Percentiles rank a stretch among this genome's conserved stretches.
Evolutionary conservation across 2,113 vertebrate species (phyloP).

Genomic region (Nyctereutes procyonoides): DNA sequence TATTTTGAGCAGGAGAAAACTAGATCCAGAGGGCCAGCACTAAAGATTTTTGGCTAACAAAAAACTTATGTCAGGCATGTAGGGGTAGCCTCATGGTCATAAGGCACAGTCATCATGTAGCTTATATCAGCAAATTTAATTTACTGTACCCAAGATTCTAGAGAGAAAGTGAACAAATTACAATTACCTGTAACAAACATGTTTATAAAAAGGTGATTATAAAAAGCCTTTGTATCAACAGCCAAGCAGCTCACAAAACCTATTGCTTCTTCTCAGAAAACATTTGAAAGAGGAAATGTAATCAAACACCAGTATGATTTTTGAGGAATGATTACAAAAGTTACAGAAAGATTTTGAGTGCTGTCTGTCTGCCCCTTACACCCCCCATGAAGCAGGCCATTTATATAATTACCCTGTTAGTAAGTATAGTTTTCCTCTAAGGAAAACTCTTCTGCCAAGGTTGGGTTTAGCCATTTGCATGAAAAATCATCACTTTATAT

Average conservation of each 20-base stretch:
- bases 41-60: not conserved
- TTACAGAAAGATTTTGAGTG: not conserved
- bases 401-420: not conserved
- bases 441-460: not conserved
- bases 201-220: not conserved
- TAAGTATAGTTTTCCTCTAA: not conserved
- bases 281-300: constrained; percentile 24
- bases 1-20: constrained; percentile 13
- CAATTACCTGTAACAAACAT: not conserved
- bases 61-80: not conserved
- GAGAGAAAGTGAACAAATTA: not conserved
- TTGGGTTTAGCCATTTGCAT: not conserved
- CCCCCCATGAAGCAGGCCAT: not conserved
- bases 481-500: not conserved
- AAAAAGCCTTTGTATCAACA: not conserved
- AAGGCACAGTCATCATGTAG: not conserved
- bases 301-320: not conserved
- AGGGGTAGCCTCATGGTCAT: not conserved
- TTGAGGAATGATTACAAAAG: not conserved
- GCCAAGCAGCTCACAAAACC: constrained; percentile 26
- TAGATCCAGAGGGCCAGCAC: not conserved
- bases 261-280: constrained; percentile 14
- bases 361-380: not conserved
- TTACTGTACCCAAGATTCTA: not conserved
- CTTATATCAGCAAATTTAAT: not conserved